Percentiles rank a stretch among this genome's conserved stretches.
phyloP scores from a whole-genome alignment of 2,888 invertebrate genomes.

The Chorisops tibialis region DNA sequence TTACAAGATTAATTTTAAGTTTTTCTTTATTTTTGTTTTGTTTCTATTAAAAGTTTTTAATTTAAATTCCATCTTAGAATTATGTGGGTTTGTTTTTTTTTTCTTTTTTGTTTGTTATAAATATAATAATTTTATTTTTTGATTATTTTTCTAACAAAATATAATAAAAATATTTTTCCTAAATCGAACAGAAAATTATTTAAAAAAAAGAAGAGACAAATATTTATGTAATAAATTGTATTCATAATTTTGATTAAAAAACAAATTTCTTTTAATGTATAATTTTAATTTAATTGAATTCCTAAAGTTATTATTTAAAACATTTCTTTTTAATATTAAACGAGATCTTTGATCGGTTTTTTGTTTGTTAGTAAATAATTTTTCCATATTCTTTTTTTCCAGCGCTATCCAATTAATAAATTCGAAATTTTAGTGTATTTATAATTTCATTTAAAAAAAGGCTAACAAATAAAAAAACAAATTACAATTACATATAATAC shows the following conservation, averaged over 20 bases:
- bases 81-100: neutral
- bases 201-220: neutral
- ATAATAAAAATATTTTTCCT: no score
- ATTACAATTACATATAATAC: no score
- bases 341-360: neutral
- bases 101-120: neutral
- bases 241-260: neutral
- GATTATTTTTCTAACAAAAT: no score
- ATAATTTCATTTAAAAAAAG: no score
- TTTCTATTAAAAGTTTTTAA: neutral
- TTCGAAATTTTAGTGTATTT: no score
- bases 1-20: neutral
- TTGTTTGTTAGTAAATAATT: neutral
- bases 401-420: neutral
- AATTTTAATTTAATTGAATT: neutral
- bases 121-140: neutral
- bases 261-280: neutral
- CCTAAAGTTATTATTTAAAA: neutral
- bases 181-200: neutral
- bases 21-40: neutral
- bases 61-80: neutral
- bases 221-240: neutral
- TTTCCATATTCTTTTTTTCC: neutral
- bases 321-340: neutral
- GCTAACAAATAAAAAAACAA: no score